Evolutionary conservation across 2,797 vertebrate species (phyloP), one percentile per base, ranked within the genome.

Genomic region (Sebastes steindachneri): DNA sequence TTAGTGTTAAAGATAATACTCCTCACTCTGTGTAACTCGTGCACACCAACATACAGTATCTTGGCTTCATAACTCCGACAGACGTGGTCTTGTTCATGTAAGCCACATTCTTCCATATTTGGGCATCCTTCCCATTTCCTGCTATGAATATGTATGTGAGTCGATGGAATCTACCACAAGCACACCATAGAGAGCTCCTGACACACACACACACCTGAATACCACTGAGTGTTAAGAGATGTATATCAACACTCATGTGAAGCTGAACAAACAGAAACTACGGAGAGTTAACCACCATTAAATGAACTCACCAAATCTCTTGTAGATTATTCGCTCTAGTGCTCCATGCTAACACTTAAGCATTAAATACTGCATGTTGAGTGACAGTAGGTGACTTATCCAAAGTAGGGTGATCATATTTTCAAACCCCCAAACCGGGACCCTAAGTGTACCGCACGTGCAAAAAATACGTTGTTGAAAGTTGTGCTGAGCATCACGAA

Each of bases 111-210:
- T 84, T 75, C 83, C 89, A 79, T 85, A 80, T 88, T 86, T 83
- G 80, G 88, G 73, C 73, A 80, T 71, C 19, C 3, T 68, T 89
- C 80, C 87, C 60, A 71, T 89, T 89, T 90, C 84, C 86, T 84
- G 55, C 72, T 57, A 84, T 93, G 81, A 94, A 93, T 93, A 93
- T 93, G 87, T 75, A 93, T 89, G 75, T 0, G 3, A 58, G 78
- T 68, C 54, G 12, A 87, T 82, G 87, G 85, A 92, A 82, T 85
- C 87, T 69, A 71, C 81, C 77, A 72, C 67, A 83, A 77, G 73
- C 53, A 15, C 66, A 82, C 84, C 86, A 72, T 86, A 89, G 86
- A 86, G 68, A 67, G 68, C 73, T 51, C 68, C 75, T 33, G 29
- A 71, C 29, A 25, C 65, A 66, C 28, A 33, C n/a, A 65, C 63